Evolutionary conservation across 2,888 invertebrate species (phyloP).

Genomic region (Chouioia cunea): DNA sequence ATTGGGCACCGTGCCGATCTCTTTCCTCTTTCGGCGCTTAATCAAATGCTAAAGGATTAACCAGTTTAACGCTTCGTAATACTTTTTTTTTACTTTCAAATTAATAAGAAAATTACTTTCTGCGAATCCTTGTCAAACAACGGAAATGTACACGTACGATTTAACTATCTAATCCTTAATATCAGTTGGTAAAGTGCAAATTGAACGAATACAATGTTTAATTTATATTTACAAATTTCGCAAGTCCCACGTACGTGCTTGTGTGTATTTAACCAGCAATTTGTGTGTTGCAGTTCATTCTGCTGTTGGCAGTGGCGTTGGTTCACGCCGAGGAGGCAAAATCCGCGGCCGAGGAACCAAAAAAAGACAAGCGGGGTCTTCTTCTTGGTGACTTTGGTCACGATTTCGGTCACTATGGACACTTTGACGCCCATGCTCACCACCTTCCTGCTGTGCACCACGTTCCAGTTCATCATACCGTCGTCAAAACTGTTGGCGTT

Average conservation of each 20-base stretch:
- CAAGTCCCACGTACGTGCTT: no score
- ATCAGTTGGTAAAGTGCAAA: no score
- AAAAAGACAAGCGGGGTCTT: conserved; percentile 66
- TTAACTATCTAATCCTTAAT: no score
- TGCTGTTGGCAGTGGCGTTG: conserved; percentile 61
- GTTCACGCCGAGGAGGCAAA: conserved; percentile 61
- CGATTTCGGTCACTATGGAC: conserved; percentile 51
- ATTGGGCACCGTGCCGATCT: conserved; percentile 18
- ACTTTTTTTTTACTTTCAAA: not conserved
- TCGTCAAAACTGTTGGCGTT: conserved; percentile 70
- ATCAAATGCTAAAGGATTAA: conserved; percentile 35
- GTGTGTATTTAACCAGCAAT: no score
- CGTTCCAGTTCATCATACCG: conserved; percentile 53
- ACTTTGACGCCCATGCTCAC: conserved; percentile 32
- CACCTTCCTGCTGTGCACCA: conserved; percentile 59
- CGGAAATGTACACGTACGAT: no score
- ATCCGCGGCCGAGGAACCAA: conserved; percentile 49
- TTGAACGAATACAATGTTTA: no score
- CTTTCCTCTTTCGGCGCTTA: conserved; percentile 34
- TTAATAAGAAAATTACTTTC: not conserved
- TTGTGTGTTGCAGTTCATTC: conserved; percentile 63
- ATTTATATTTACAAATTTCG: no score
- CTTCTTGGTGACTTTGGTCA: conserved; percentile 57
- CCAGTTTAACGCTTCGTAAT: not conserved
- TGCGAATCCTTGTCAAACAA: no score